phyloP scores from a whole-genome alignment of 2,113 vertebrate genomes.

The Cephalopterus ornatus region DNA sequence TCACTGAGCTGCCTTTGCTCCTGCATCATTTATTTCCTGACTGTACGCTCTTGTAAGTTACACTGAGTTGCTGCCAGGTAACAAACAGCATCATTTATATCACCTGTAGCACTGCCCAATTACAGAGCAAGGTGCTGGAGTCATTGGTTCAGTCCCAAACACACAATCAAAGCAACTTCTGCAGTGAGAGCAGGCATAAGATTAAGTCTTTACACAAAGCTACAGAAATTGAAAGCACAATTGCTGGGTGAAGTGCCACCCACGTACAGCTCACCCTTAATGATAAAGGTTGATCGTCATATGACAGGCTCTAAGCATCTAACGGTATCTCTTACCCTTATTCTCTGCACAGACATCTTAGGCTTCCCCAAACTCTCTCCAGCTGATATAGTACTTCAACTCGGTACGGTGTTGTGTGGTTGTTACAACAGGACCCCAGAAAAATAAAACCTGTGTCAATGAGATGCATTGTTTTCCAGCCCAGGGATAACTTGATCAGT shows the following conservation, averaged over 20 bases:
- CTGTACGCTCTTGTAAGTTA: conserved; percentile 28
- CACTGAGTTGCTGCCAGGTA: conserved; percentile 48
- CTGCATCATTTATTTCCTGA: conserved; percentile 48
- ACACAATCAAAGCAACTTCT: neutral
- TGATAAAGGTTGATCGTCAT: neutral
- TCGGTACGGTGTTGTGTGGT: neutral
- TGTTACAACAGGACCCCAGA: neutral
- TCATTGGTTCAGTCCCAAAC: neutral
- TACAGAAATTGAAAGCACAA: neutral
- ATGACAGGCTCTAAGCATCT: neutral
- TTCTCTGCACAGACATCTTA: neutral
- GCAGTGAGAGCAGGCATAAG: neutral
- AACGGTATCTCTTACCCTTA: neutral
- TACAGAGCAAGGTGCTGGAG: neutral
- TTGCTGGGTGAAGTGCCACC: neutral
- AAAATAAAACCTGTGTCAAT: neutral
- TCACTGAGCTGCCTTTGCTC: conserved; percentile 51
- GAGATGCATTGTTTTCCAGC: neutral
- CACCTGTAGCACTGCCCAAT: neutral
- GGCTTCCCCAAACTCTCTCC: neutral
- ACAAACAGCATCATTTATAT: conserved; percentile 31
- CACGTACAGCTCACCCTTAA: neutral
- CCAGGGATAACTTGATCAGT: neutral
- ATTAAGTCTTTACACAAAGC: neutral
- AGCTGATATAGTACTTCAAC: neutral